These are phyloP conservation scores for Scaptomyza graminum DNA, from an alignment of 1,140 invertebrate species.

Conservation along the genomic window DNA sequence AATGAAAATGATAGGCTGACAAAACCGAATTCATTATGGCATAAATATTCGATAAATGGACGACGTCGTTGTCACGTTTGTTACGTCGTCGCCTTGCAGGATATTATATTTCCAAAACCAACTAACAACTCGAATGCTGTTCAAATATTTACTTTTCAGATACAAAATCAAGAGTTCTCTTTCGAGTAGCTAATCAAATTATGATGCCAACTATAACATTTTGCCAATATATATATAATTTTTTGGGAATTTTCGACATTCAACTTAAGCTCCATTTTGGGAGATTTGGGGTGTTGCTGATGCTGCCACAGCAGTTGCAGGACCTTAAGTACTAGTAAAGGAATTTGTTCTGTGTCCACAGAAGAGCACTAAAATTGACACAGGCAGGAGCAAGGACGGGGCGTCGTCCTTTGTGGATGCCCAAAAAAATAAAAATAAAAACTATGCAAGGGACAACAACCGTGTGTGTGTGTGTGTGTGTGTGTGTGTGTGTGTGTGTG, in stretches of 20 bases:
- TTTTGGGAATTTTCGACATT: conserved; percentile 7
- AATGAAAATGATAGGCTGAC: neutral
- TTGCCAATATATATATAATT: conserved; percentile 12
- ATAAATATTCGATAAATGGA: neutral
- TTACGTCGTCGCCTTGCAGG: no score
- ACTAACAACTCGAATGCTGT: no score
- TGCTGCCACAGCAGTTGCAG: conserved; percentile 16
- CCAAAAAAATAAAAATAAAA: conserved; percentile 6
- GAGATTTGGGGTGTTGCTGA: conserved; percentile 29
- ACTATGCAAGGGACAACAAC: conserved; percentile 23
- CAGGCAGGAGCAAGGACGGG: neutral
- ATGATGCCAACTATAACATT: conserved; percentile 22
- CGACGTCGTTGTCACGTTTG: no score
- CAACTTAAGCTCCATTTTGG: neutral
- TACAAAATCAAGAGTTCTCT: no score
- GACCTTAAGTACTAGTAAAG: neutral
- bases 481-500: neutral
- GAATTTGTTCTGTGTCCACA: conserved; percentile 23
- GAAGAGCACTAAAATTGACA: conserved; percentile 49
- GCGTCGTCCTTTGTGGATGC: conserved; percentile 38
- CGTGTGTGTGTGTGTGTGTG: no score
- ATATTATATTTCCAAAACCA: no score
- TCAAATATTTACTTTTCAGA: no score
- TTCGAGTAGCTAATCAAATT: conserved; percentile 28
- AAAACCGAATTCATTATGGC: neutral